Base-by-base conservation (phyloP, 2,888 invertebrate genomes). In the Stictocephala bisonia region DNA sequence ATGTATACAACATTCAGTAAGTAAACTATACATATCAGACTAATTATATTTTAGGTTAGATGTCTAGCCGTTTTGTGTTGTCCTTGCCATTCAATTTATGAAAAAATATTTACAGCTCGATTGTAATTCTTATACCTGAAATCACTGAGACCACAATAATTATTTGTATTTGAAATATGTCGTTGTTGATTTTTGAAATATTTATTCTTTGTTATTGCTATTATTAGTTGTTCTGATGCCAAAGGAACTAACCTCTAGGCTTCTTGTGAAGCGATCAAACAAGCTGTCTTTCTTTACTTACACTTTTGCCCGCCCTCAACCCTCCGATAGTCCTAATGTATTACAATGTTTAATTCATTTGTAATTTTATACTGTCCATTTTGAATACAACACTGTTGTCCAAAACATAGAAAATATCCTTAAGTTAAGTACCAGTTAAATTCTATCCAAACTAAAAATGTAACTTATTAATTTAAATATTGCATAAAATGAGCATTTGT, bases 171-270 rank as follows among this genome's bases (percentile, higher is more conserved):
- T 64, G 6, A 22, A 35, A 64, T 64, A 26, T 27, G 44, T 26
- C 44, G 27, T 64, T 64, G 64, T 64, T 64, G 64, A 64, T 64
- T 64, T 64, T 64, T 64, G 40, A 64, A 64, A 64, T 64, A 64
- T 64, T 64, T 64, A 64, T 64, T 27, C 20, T 64, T 44, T 64
- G 64, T 64, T 64, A 64, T 64, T 27, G 64, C 64, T 64, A 44
- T 41, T 64, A 44, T 41, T 26, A 40, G 44, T 64, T 64, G 18
- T 44, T 40, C 64, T 44, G 27, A 24, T 40, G 44, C 64, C 64
- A 64, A 64, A 64, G 44, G 64, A 64, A 64, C 64, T 64, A 24
- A 64, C 64, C 64, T 64, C 64, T 64, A 60, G 60, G 64, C 64
- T 44, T 44, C 44, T 44, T 44, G 9, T 15, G 7, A 44, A 44